These are phyloP conservation scores for Meriones unguiculatus DNA, from an alignment of 2,113 vertebrate species.

Conservation along the genomic window DNA sequence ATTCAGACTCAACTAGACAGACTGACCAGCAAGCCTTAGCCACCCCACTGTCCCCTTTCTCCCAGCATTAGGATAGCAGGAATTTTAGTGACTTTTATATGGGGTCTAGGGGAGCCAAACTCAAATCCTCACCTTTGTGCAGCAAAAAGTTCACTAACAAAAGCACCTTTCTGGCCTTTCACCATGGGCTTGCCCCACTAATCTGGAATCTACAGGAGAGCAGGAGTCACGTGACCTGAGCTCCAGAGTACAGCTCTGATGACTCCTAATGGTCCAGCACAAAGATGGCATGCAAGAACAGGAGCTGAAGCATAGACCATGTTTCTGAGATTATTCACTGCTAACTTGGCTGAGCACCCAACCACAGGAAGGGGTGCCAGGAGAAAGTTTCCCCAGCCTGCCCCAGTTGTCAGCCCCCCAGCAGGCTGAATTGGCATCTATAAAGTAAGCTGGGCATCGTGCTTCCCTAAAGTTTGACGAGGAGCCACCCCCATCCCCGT, in stretches of 20 bases:
- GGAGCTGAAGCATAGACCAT: accelerated
- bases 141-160: not conserved
- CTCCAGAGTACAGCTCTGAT: not conserved
- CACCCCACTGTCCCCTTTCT: not conserved
- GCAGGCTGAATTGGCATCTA: no score
- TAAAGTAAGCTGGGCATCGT: not conserved
- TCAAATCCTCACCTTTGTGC: not conserved
- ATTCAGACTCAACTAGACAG: not conserved
- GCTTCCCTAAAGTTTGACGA: not conserved
- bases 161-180: not conserved
- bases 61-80: not conserved
- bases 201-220: not conserved
- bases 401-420: not conserved
- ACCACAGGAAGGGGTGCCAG: not conserved
- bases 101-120: not conserved
- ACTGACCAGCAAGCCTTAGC: not conserved
- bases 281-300: not conserved
- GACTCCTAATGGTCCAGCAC: not conserved
- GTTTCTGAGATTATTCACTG: no score
- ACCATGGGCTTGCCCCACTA: accelerated
- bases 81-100: not conserved
- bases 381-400: not conserved
- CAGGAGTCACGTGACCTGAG: accelerated
- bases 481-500: not conserved
- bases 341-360: not conserved